These are phyloP conservation scores for Poecilia latipinna DNA, from an alignment of 2,113 vertebrate species.

Conservation along the genomic window DNA sequence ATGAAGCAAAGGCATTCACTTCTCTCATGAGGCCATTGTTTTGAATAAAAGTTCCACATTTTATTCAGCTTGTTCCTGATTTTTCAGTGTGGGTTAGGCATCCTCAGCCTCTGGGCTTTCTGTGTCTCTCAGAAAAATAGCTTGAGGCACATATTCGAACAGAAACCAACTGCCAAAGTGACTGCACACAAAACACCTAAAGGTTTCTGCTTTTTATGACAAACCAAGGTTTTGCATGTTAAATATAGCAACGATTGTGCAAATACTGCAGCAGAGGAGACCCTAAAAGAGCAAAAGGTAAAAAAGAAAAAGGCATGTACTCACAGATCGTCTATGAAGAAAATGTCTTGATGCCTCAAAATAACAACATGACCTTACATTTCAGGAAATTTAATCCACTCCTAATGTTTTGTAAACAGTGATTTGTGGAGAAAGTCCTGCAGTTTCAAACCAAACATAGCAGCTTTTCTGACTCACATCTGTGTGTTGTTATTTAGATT, in stretches of 20 bases:
- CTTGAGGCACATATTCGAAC: constrained; percentile 57
- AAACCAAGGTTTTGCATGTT: neutral
- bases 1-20: constrained; percentile 19
- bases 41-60: constrained; percentile 64
- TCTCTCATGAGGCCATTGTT: constrained; percentile 50
- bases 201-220: neutral
- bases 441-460: constrained; percentile 13
- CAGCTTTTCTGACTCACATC: neutral
- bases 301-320: neutral
- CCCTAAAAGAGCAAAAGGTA: neutral
- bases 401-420: neutral
- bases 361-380: neutral
- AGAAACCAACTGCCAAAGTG: constrained; percentile 53
- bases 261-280: neutral
- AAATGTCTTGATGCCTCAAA: neutral
- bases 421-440: constrained; percentile 5
- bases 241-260: neutral
- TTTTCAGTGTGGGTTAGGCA: constrained; percentile 34
- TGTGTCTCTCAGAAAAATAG: constrained; percentile 55
- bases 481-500: neutral
- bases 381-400: neutral
- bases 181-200: neutral
- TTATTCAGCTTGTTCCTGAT: constrained; percentile 54
- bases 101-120: constrained; percentile 29
- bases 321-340: neutral